phyloP scores from a whole-genome alignment of 1,140 invertebrate genomes.

The Scaptomyza montana region DNA sequence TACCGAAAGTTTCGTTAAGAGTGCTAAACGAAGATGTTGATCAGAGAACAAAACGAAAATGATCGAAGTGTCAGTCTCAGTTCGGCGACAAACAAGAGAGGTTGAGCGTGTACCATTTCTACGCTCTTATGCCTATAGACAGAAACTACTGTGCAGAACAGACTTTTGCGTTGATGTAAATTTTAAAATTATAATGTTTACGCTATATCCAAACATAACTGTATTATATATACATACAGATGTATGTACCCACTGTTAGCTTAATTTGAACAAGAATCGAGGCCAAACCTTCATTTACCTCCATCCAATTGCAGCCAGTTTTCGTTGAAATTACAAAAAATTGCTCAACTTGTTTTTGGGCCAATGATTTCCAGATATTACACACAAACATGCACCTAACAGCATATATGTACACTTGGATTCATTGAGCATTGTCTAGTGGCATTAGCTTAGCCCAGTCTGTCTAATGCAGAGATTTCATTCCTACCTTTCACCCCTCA shows the following conservation, averaged over 20 bases:
- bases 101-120: too few relatives aligned
- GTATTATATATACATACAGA: neutral
- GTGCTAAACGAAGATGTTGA: too few relatives aligned
- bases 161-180: too few relatives aligned
- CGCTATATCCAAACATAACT: neutral
- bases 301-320: constrained; percentile 28
- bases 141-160: too few relatives aligned
- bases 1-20: too few relatives aligned
- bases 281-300: constrained; percentile 15
- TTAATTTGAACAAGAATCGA: constrained; percentile 7
- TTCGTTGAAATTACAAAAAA: constrained; percentile 58
- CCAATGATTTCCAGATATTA: constrained; percentile 41
- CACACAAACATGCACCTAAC: neutral
- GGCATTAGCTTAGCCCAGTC: neutral
- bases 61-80: too few relatives aligned
- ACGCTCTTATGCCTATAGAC: too few relatives aligned
- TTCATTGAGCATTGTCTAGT: constrained; percentile 1
- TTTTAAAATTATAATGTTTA: too few relatives aligned
- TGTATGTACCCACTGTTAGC: neutral
- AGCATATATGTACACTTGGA: neutral
- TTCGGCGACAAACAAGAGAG: too few relatives aligned
- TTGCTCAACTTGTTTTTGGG: constrained; percentile 31
- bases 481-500: neutral
- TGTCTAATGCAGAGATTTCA: constrained; percentile 1
- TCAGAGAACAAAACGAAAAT: too few relatives aligned